phyloP scores from a whole-genome alignment of 2,113 vertebrate genomes.

The Okapia johnstoni region DNA sequence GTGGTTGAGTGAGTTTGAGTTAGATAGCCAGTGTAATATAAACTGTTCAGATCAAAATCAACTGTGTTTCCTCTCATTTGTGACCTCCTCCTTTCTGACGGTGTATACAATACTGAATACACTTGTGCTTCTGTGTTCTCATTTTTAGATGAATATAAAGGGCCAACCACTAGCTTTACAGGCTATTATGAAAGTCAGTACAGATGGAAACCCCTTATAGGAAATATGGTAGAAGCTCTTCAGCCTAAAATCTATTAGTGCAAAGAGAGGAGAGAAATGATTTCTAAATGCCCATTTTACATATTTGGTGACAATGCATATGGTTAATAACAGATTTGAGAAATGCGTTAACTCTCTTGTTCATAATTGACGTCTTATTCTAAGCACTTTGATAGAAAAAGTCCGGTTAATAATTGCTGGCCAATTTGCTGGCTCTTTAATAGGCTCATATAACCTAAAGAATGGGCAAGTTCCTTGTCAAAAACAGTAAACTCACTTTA shows the following conservation, averaged over 20 bases:
- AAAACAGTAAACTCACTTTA: not conserved
- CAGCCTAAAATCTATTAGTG: not conserved
- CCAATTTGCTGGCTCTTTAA: conserved; percentile 3
- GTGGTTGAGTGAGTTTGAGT: not conserved
- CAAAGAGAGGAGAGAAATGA: not conserved
- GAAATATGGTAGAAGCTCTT: not conserved
- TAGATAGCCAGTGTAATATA: not conserved
- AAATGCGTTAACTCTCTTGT: not conserved
- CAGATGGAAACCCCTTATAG: not conserved
- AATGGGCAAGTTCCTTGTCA: not conserved
- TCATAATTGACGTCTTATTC: not conserved
- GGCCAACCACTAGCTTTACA: not conserved
- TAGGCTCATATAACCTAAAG: not conserved
- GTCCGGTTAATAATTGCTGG: not conserved
- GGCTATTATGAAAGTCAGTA: not conserved
- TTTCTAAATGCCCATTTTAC: not conserved
- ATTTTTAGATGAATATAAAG: not conserved
- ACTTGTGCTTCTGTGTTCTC: not conserved
- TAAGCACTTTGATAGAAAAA: not conserved
- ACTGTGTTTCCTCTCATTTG: not conserved
- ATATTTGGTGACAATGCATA: not conserved
- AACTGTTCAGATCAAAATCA: not conserved
- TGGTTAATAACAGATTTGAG: not conserved
- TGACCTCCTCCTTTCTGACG: not conserved
- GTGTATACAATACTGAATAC: not conserved